Conservation (phyloP, 2,113 vertebrate genomes). For the Sturnira hondurensis region DNA sequence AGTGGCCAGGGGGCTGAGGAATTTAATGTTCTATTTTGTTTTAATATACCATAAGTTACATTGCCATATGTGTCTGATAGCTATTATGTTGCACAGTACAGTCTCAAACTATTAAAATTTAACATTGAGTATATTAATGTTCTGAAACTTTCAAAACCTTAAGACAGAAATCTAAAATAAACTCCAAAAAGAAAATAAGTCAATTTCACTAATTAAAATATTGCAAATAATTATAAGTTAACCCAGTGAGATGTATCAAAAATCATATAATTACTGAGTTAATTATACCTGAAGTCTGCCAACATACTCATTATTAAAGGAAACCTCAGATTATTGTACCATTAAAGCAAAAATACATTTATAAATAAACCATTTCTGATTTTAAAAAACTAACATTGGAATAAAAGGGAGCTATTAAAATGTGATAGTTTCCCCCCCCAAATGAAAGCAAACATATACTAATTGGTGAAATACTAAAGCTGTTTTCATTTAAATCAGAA, state of each 20-base stretch:
- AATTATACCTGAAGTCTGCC: not conserved
- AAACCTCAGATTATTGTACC: not conserved
- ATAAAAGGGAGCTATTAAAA: constrained; percentile 10
- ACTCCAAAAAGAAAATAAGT: not conserved
- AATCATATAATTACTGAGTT: not conserved
- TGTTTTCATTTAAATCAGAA: not conserved
- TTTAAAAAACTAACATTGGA: not conserved
- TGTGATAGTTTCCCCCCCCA: not conserved
- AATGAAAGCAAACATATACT: not conserved
- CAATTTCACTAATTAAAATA: constrained; percentile 3
- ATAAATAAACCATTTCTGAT: not conserved
- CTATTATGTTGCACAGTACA: not conserved
- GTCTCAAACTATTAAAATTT: constrained; percentile 7
- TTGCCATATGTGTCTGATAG: not conserved
- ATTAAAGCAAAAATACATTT: constrained; percentile 30
- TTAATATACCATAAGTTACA: not conserved
- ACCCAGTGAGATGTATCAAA: not conserved
- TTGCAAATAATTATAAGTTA: constrained; percentile 8
- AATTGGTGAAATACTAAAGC: not conserved
- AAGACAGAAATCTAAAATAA: not conserved
- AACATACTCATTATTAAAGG: not conserved
- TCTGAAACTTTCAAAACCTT: not conserved
- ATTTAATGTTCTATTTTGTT: constrained; percentile 13
- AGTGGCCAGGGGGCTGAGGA: not conserved
- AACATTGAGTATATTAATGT: not conserved